A percentile compares a stretch with the other conserved stretches of the same genome.
Evolutionary conservation across 2,797 vertebrate species (phyloP).

Genomic region (Cheracebus regulus): DNA sequence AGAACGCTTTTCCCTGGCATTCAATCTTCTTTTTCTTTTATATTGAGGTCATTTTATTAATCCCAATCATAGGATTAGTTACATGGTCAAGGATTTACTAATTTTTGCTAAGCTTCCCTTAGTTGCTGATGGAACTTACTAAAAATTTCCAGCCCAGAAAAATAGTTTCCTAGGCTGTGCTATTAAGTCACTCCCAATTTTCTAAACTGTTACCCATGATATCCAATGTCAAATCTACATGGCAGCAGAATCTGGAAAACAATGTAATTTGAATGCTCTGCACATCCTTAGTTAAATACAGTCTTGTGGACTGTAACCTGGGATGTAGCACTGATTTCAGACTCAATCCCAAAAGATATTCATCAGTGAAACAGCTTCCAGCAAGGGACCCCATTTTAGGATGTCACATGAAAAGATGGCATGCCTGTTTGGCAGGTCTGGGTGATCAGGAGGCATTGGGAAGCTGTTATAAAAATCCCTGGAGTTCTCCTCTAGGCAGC

Average conservation of each 20-base stretch:
- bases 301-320: not conserved
- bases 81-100: not conserved
- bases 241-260: not conserved
- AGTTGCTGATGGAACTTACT: not conserved
- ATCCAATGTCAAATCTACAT: not conserved
- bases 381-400: not conserved
- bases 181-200: not conserved
- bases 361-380: not conserved
- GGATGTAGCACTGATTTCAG: not conserved
- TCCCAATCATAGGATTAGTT: not conserved
- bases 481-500: not conserved
- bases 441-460: not conserved
- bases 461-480: not conserved
- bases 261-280: not conserved
- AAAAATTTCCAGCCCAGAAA: not conserved
- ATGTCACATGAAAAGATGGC: not conserved
- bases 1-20: not conserved
- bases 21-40: not conserved
- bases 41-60: not conserved
- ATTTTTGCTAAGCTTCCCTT: not conserved
- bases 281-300: not conserved
- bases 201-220: constrained; percentile 12
- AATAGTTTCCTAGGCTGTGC: not conserved
- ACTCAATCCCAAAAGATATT: not conserved
- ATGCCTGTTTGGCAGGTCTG: not conserved